Percentiles rank a stretch among this genome's conserved stretches.
These are phyloP conservation scores for Lerista edwardsae DNA, from an alignment of 2,797 vertebrate genomes.

Conservation along the genomic window DNA sequence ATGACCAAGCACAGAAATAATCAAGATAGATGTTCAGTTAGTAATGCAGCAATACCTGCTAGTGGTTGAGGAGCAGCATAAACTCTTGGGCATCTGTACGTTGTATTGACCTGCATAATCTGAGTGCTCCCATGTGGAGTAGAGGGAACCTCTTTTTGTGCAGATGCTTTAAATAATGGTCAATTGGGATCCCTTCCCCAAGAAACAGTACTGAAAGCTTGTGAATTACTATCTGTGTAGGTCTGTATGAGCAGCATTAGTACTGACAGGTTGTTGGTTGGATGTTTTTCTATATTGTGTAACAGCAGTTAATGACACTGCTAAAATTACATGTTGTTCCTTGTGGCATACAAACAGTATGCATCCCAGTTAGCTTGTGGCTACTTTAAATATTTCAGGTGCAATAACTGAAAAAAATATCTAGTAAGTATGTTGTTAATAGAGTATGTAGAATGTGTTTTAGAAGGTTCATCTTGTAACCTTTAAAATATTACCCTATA, in stretches of 20 bases:
- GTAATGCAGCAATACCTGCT: background rate
- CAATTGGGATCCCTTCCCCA: background rate
- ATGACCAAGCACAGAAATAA: background rate
- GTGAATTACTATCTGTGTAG: background rate
- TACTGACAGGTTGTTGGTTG: background rate
- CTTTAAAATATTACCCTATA: background rate
- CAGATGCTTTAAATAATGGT: too few species aligned
- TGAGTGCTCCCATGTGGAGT: background rate
- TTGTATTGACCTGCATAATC: background rate
- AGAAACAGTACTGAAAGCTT: background rate
- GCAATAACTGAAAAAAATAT: background rate
- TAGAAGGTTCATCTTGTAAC: background rate
- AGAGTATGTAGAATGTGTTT: background rate
- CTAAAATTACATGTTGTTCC: background rate
- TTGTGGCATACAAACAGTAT: background rate
- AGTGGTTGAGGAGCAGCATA: background rate
- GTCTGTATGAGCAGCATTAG: background rate
- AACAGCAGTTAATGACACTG: background rate
- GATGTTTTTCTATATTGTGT: background rate
- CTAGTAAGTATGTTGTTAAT: background rate
- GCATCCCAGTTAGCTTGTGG: background rate
- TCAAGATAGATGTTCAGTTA: background rate
- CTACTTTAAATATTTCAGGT: background rate
- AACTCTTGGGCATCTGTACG: background rate
- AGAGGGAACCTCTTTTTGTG: background rate